Evolutionary conservation across 2,888 invertebrate genomes (phyloP).

Genomic region (Helicoverpa assulta): DNA sequence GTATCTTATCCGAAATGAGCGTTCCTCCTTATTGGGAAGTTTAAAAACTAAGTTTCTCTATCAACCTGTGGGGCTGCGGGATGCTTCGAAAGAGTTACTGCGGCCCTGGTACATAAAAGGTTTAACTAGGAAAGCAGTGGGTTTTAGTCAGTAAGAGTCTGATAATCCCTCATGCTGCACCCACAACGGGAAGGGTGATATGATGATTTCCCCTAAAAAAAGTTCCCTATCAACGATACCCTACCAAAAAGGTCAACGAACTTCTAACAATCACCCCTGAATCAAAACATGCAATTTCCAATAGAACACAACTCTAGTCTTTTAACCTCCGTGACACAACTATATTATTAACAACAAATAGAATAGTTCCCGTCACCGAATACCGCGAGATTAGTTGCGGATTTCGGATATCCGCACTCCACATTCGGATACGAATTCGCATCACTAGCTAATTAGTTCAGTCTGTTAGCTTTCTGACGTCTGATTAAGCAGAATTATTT

Average conservation of each 20-base stretch:
- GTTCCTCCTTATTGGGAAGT: too few relatives aligned
- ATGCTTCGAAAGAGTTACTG: too few relatives aligned
- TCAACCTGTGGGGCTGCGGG: too few relatives aligned
- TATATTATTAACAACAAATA: constrained; percentile 13
- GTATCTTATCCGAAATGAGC: too few relatives aligned
- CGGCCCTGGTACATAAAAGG: too few relatives aligned
- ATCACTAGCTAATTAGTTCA: constrained; percentile 40
- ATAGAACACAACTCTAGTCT: background rate
- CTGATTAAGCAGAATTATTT: constrained; percentile 41
- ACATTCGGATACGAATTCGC: constrained; percentile 13
- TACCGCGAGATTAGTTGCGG: constrained; percentile 36
- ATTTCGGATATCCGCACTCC: constrained; percentile 33
- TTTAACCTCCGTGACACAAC: too few relatives aligned
- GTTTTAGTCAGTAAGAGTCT: too few relatives aligned
- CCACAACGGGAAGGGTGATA: too few relatives aligned
- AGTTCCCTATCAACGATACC: background rate
- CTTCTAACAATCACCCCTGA: background rate
- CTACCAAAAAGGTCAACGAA: background rate
- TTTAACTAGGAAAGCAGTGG: too few relatives aligned
- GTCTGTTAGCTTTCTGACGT: constrained; percentile 20
- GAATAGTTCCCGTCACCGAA: constrained; percentile 23
- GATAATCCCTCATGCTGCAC: too few relatives aligned
- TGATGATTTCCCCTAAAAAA: background rate
- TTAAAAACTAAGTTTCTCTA: too few relatives aligned
- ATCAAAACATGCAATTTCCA: background rate